Conservation (phyloP, 1,140 invertebrate genomes). For the Ephestia elutella region DNA sequence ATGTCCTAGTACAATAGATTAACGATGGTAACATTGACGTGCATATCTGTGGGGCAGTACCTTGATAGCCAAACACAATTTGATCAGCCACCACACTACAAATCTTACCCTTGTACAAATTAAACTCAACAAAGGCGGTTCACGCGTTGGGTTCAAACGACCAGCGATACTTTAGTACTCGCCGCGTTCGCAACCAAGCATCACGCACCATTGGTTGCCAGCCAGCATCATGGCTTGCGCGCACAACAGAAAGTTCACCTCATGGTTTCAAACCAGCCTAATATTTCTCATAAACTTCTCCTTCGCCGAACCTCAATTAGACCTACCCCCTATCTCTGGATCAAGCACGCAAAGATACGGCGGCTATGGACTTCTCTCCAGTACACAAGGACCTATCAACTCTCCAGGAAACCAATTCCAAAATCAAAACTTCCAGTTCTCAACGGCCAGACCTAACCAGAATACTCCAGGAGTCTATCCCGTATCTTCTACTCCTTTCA, state of each 20-base stretch:
- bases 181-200: slow-evolving; percentile 33
- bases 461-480: slow-evolving; percentile 48
- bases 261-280: slow-evolving; percentile 35
- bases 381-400: slow-evolving; percentile 48
- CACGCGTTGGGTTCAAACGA: slow-evolving; percentile 38
- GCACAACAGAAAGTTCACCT: slow-evolving; percentile 32
- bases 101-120: slow-evolving; percentile 2
- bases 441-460: slow-evolving; percentile 40
- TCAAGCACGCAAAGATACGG: slow-evolving; percentile 58
- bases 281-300: slow-evolving; percentile 37
- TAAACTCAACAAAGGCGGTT: slow-evolving; percentile 45
- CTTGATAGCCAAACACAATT: background rate
- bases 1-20: too few relatives aligned
- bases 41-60: background rate
- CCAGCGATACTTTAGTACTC: slow-evolving; percentile 37
- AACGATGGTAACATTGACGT: too few relatives aligned
- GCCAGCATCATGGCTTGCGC: slow-evolving; percentile 46
- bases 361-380: slow-evolving; percentile 46
- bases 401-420: slow-evolving; percentile 52
- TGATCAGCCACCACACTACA: background rate
- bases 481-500: slow-evolving; percentile 58
- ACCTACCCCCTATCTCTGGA: slow-evolving; percentile 61
- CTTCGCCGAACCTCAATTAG: slow-evolving; percentile 65
- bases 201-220: slow-evolving; percentile 55
- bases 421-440: slow-evolving; percentile 53